Evolutionary conservation across 1,140 invertebrate species (phyloP).

Genomic region (Philopotamus ludificatus): DNA sequence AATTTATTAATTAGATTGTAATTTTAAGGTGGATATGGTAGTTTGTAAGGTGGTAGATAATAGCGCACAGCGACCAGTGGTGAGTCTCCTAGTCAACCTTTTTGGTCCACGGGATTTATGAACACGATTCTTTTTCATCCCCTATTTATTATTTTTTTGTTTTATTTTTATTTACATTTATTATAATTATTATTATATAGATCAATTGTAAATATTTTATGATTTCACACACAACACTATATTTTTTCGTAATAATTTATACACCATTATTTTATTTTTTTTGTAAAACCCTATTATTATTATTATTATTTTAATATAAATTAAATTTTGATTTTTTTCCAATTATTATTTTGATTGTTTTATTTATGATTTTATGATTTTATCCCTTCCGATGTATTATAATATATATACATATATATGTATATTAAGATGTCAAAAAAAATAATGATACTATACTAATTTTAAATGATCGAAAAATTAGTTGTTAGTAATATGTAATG

Average conservation of each 20-base stretch:
- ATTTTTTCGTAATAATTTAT: conserved; percentile 9
- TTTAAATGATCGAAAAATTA: conserved; percentile 27
- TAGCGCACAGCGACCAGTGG: conserved; percentile 42
- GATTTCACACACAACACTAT: conserved; percentile 4
- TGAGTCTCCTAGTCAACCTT: conserved; percentile 42
- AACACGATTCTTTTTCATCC: conserved; percentile 36
- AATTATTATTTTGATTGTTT: conserved; percentile 9
- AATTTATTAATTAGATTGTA: conserved; percentile 19
- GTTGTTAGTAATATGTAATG: conserved; percentile 22
- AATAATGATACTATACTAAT: too few species aligned
- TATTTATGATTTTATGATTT: conserved; percentile 8
- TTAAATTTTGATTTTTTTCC: conserved; percentile 8
- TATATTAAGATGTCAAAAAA: too few species aligned
- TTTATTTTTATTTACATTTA: conserved; percentile 8
- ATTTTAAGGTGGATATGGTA: conserved; percentile 30
- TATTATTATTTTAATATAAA: conserved; percentile 20
- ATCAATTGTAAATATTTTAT: background rate
- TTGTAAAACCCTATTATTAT: conserved; percentile 21
- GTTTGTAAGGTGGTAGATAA: conserved; percentile 29
- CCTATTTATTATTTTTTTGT: conserved; percentile 25
- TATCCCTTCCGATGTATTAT: too few species aligned
- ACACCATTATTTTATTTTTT: conserved; percentile 22
- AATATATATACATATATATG: too few species aligned
- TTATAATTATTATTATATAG: conserved; percentile 8
- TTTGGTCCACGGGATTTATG: conserved; percentile 39